phyloP scores from a whole-genome alignment of 2,888 invertebrate species.

The Caradrina kadenii region DNA sequence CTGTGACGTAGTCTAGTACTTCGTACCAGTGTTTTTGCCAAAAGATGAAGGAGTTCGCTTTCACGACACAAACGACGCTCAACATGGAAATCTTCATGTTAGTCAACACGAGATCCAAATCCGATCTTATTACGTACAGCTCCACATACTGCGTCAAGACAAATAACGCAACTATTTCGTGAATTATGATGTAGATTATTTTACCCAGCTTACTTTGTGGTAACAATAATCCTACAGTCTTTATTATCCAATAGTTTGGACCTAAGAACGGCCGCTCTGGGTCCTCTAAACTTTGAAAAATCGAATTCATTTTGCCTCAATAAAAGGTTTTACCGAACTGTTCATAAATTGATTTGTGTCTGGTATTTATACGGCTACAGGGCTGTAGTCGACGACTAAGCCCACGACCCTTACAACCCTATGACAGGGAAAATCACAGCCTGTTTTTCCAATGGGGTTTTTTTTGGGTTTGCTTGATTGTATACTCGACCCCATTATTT shows the following conservation, averaged over 20 bases:
- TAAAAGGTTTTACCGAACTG: conserved; percentile 41
- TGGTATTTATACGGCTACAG: conserved; percentile 61
- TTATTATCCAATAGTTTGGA: conserved; percentile 82
- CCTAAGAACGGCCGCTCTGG: conserved; percentile 75
- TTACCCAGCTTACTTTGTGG: conserved; percentile 70
- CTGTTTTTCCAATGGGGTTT: conserved; percentile 29
- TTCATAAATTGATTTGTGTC: conserved; percentile 28
- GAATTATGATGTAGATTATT: conserved; percentile 70
- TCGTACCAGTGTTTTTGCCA: conserved; percentile 80
- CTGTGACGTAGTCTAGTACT: conserved; percentile 78
- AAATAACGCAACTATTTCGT: conserved; percentile 75
- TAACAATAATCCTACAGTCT: conserved; percentile 75
- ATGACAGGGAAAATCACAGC: conserved; percentile 56
- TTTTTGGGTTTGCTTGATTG: conserved; percentile 42
- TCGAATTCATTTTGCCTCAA: conserved; percentile 60
- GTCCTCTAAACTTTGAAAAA: conserved; percentile 74
- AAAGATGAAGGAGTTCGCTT: conserved; percentile 77
- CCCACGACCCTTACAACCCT: conserved; percentile 52
- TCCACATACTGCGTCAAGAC: conserved; percentile 82
- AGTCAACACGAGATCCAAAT: conserved; percentile 79
- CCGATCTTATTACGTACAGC: conserved; percentile 77
- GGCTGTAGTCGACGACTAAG: conserved; percentile 25
- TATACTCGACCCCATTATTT: conserved; percentile 53
- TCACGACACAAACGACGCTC: conserved; percentile 80
- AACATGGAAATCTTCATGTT: conserved; percentile 84